Evolutionary conservation across 2,797 vertebrate genomes (phyloP), one percentile per base, ranked within the genome.

Genomic region (Orestias chungarensis): DNA sequence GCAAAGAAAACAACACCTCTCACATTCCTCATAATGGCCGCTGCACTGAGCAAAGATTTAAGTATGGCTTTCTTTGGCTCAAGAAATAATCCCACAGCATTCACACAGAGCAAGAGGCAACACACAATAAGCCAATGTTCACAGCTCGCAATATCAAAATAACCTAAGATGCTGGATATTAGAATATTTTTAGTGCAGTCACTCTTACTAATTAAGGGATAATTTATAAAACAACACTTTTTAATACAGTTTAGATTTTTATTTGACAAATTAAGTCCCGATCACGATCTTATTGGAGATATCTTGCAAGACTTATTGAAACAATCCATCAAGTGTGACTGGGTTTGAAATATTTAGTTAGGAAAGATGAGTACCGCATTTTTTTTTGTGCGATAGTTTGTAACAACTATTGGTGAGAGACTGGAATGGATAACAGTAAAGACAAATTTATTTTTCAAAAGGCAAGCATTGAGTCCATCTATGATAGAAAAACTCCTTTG

Each of bases 1-100:
- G 66, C 47, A 78, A 70, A 80, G 77, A 86, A 90, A 87, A 86
- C 80, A 80, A 81, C 85, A 75, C 25, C 23, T 54, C 15, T 54
- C 50, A 54, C 78, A 68, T 75, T 79, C 79, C 44, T 71, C 44
- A 0, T 55, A 74, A 86, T 42, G 75, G 79, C 76, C 54, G 61
- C 70, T 62, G 78, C 10, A 68, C 18, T 57, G 73, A 83, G 74
- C 47, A 47, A 25, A 74, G 57, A 74, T 80, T 57, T 25, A 76
- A 74, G 68, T 67, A 76, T 33, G 71, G 80, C 79, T 81, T 75
- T 70, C 59, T 43, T 50, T 50, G 78, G 82, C 82, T 79, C 73
- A 74, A 44, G 4, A 25, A 66, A 68, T 82, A 81, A 87, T 82
- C 74, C 76, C 79, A 73, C 68, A 70, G 80, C 18, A 87, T 71